Base-by-base conservation (phyloP, 2,113 vertebrate species). In the Ctenodactylus gundi region DNA sequence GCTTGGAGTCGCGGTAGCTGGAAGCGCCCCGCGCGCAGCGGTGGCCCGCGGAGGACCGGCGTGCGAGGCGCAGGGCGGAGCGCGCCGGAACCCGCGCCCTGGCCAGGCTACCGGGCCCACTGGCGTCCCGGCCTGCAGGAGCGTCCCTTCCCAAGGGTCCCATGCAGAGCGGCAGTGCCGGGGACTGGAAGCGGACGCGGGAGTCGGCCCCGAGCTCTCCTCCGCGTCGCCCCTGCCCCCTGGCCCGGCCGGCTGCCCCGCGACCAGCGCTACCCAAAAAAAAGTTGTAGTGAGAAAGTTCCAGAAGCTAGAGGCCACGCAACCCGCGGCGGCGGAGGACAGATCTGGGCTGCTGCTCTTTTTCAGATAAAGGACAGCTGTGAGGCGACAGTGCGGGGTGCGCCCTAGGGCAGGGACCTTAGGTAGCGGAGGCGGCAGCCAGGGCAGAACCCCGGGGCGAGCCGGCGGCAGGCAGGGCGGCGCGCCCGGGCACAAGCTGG, bases 211-310 rank as follows among this genome's bases (percentile, higher is more conserved):
- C 9, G 72, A 46, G 1, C 36, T 11, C 21, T 14, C 60, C 72
- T 39, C 65, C 2, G 21, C 27, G 0, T 46, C 12, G 34, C 23
- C 18, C 7, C 90, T 76, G 62, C 70, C 67, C 15, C 85, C 36
- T 7, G 72, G 25, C 75, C 34, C 1, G 51, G 85, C 90, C 86
- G 21, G 51, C 73, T 8, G 75, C 78, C 87, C 39, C 8, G 46
- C 25, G 34, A 76, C n/a, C 0, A 60, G 89, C 44, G 73, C 64
- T 46, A 46, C 39, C 57, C 60, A 8, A 11, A 29, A 75, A 94
- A 95, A 96, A 97, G 96, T 96, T 97, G 70, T 62, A n/a, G 34
- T 0, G 91, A 97, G 76, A 95, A 96, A 97, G 95, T 97, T 96
- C 64, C 3, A 23, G 70, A 93, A 83, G n/a, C 25, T 36, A 3